Evolutionary conservation across 1,140 invertebrate species (phyloP).

Genomic region (Dermatophagoides farinae): DNA sequence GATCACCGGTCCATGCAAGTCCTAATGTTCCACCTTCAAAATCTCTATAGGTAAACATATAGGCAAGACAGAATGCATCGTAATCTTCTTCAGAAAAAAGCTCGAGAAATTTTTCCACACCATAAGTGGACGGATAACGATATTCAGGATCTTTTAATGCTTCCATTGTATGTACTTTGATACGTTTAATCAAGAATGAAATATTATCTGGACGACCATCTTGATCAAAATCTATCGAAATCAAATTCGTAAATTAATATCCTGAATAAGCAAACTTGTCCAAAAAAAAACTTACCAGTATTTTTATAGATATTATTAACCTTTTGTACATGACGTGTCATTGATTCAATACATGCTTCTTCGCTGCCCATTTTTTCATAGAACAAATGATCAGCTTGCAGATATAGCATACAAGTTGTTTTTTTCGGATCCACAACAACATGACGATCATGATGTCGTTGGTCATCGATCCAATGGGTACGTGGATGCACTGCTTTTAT

Average conservation of each 20-base stretch:
- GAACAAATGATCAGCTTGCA: slow-evolving; percentile 85
- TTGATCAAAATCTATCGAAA: slow-evolving; percentile 63
- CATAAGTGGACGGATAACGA: slow-evolving; percentile 74
- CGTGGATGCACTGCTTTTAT: slow-evolving; percentile 18
- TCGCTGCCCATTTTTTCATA: slow-evolving; percentile 74
- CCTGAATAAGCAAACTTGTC: neutral
- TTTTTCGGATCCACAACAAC: slow-evolving; percentile 50
- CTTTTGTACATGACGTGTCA: slow-evolving; percentile 77
- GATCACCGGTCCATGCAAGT: slow-evolving; percentile 84
- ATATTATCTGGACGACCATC: slow-evolving; percentile 77
- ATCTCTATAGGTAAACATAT: slow-evolving; percentile 95
- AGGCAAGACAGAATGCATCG: slow-evolving; percentile 91
- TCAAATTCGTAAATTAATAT: slow-evolving; percentile 2
- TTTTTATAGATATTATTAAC: slow-evolving; percentile 76
- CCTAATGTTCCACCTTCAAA: slow-evolving; percentile 96
- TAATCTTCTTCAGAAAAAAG: slow-evolving; percentile 92
- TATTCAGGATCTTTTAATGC: slow-evolving; percentile 59
- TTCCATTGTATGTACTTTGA: slow-evolving; percentile 71
- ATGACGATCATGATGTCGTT: slow-evolving; percentile 27
- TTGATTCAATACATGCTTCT: slow-evolving; percentile 81
- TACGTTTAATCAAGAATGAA: slow-evolving; percentile 84
- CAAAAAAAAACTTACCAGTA: slow-evolving; percentile 40
- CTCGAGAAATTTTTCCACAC: slow-evolving; percentile 80
- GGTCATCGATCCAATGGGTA: slow-evolving; percentile 18
- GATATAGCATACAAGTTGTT: slow-evolving; percentile 62